Evolutionary conservation across 53 echinoderm and acorn worm genomes (phyloP).

Genomic region (Patiria pectinifera): DNA sequence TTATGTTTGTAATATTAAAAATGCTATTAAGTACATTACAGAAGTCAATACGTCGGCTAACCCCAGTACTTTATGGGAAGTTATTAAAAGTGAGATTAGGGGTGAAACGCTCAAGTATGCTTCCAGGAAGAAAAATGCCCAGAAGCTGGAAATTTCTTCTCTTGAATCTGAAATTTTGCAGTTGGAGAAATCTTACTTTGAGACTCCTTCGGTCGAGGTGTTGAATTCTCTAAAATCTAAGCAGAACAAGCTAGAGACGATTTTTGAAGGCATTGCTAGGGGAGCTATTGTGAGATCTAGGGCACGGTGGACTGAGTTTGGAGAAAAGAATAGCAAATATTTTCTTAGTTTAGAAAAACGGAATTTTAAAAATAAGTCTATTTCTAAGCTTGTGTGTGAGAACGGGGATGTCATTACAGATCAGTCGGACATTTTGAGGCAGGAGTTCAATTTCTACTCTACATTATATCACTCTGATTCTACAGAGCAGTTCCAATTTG

Average conservation of each 20-base stretch:
- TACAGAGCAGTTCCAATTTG: background rate
- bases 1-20: slow-evolving; percentile 42
- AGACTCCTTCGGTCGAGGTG: slow-evolving; percentile 6
- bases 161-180: slow-evolving; percentile 29
- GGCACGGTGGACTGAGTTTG: slow-evolving; percentile 58
- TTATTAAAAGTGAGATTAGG: slow-evolving; percentile 57
- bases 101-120: slow-evolving; percentile 16
- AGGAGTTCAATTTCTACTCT: slow-evolving; percentile 37
- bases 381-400: slow-evolving; percentile 52
- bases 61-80: slow-evolving; percentile 41
- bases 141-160: slow-evolving; percentile 17
- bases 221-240: slow-evolving; percentile 18
- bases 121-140: background rate
- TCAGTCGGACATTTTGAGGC: slow-evolving; percentile 40
- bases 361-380: slow-evolving; percentile 56
- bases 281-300: slow-evolving; percentile 70
- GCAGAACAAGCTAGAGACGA: slow-evolving; percentile 1
- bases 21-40: slow-evolving; percentile 8
- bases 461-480: background rate
- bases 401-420: slow-evolving; percentile 46
- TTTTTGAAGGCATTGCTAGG: slow-evolving; percentile 40
- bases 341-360: slow-evolving; percentile 67
- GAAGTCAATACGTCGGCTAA: slow-evolving; percentile 24
- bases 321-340: too few relatives aligned
- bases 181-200: slow-evolving; percentile 30